Evolutionary conservation across 2,797 vertebrate genomes (phyloP).

Genomic region (Todus mexicanus): DNA sequence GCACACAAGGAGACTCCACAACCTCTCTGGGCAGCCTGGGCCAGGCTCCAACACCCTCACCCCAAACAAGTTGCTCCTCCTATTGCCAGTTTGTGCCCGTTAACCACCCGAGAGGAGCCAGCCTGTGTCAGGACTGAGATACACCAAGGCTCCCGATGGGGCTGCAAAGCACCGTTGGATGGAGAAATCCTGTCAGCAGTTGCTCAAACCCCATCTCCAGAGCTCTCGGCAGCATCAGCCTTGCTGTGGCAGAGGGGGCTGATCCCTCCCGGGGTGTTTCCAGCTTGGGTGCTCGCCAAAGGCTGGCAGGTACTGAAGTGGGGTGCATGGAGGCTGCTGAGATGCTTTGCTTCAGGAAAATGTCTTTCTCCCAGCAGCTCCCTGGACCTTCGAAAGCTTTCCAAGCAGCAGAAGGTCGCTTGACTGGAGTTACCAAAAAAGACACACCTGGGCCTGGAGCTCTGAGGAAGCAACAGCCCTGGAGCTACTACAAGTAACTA

Average conservation of each 20-base stretch:
- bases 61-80: background rate
- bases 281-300: background rate
- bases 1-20: too few species aligned
- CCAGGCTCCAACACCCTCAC: background rate
- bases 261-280: background rate
- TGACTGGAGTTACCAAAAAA: background rate
- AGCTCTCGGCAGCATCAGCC: background rate
- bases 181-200: background rate
- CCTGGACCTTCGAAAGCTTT: background rate
- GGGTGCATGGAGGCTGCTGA: background rate
- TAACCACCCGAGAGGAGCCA: background rate
- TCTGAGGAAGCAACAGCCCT: background rate
- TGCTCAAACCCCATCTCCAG: background rate
- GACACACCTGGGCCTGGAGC: background rate
- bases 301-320: background rate
- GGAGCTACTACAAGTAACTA: background rate
- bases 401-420: background rate
- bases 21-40: background rate
- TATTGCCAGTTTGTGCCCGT: background rate
- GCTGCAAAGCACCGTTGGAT: background rate
- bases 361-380: background rate
- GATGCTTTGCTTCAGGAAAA: background rate
- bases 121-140: background rate
- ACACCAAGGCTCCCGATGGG: background rate
- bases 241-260: background rate